Base-by-base conservation (phyloP, 2,797 vertebrate species). In the Melanotaenia trifasciata region DNA sequence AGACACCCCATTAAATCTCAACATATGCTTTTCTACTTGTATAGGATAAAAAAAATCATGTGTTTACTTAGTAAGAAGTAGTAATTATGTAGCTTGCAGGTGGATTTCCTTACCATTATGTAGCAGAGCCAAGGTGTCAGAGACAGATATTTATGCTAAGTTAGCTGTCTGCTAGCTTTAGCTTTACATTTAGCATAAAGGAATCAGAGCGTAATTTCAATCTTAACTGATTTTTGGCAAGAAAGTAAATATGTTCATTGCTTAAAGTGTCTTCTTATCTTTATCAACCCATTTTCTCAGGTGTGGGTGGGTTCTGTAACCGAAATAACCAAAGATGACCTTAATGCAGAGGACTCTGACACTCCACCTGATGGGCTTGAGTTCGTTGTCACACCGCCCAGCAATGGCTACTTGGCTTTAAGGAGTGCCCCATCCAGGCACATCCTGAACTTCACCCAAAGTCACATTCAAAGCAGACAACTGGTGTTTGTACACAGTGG, bases 401-500 rank as follows among this genome's bases (percentile, higher is more conserved):
- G 93, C 86, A 97, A 96, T 10, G 96, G 97, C 1, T 91, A 96
- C 69, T 90, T 98, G 85, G 95, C 95, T 67, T 83, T 98, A 70
- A 97, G 95, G 86, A 94, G 85, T 7, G 86, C 92, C 89, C 93
- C 95, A 30, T 94, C 90, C 68, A 92, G 84, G 38, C 95, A 89
- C 40, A 94, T 97, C 84, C 91, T 96, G 70, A 96, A 94, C 94
- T 98, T 99, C 89, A 98, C 96, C 18, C 96, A 98, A 87, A 83
- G 78, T 72, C 94, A 98, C 78, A 94, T 97, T 66, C 87, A 91
- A 24, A 88, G 88, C 4, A 89, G 92, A 14, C 95, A 95, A 32
- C 91, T 98, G 62, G 86, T 97, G 59, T 98, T 98, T 81, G 86
- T 95, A 43, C 96, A 99, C 74, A 93, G 76, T 16, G 96, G 97